A percentile compares a stretch with the other conserved stretches of the same genome.
phyloP scores from a whole-genome alignment of 1,140 invertebrate species.

The Papilio dardanus region DNA sequence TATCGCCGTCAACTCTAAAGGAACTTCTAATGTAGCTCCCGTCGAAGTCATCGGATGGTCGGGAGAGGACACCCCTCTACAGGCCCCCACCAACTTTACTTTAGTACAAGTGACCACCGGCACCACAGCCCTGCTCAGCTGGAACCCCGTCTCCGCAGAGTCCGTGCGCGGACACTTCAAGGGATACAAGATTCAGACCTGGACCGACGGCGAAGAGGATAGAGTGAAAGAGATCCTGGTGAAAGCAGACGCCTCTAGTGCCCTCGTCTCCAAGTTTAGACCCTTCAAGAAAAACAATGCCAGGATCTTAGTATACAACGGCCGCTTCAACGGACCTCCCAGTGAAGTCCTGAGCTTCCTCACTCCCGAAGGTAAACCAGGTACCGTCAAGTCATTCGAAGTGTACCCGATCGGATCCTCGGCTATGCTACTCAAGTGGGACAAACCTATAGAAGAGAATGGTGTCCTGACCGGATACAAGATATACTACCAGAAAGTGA shows the following conservation, averaged over 20 bases:
- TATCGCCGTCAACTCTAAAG: conserved; percentile 94
- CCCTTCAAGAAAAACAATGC: conserved; percentile 96
- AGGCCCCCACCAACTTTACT: conserved; percentile 93
- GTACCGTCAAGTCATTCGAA: conserved; percentile 91
- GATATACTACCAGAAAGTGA: conserved; percentile 94
- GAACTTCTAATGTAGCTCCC: conserved; percentile 92
- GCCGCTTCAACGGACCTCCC: conserved; percentile 93
- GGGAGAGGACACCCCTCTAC: conserved; percentile 94
- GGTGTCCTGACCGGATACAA: conserved; percentile 96
- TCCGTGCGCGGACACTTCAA: conserved; percentile 95
- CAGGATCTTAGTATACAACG: conserved; percentile 95
- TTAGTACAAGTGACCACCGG: conserved; percentile 88
- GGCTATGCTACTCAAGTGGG: conserved; percentile 94
- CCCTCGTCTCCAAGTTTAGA: conserved; percentile 92
- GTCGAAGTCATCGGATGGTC: conserved; percentile 95
- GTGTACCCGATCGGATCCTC: conserved; percentile 94
- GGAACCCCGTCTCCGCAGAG: conserved; percentile 90
- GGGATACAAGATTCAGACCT: conserved; percentile 97
- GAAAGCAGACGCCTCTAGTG: conserved; percentile 87
- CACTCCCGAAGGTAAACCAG: conserved; percentile 96
- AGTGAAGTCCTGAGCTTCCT: conserved; percentile 93
- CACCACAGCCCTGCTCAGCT: conserved; percentile 91
- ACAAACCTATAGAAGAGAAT: conserved; percentile 95
- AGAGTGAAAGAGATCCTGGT: conserved; percentile 90
- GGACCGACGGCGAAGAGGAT: conserved; percentile 93